phyloP scores from a whole-genome alignment of 35 echinoderm and acorn worm species.

The Antedon bifida region DNA sequence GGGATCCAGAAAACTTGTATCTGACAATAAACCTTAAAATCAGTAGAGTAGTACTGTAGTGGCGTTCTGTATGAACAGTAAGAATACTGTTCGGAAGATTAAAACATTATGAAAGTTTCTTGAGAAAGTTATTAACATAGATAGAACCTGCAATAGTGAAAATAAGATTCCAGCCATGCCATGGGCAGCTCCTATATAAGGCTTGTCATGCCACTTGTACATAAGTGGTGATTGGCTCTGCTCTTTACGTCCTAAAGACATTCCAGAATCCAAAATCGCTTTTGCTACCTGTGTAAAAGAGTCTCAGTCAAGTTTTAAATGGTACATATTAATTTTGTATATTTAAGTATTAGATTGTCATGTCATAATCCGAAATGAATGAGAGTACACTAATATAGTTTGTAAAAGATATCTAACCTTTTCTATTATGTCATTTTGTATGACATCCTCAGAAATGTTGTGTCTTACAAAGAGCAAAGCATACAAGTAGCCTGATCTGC shows the following conservation, averaged over 20 bases:
- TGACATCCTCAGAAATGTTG: slow-evolving; percentile 26
- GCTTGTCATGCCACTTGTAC: slow-evolving; percentile 83
- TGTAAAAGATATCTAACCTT: slow-evolving; percentile 26
- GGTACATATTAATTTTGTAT: too few relatives aligned
- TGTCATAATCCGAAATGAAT: too few relatives aligned
- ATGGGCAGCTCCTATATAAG: slow-evolving; percentile 84
- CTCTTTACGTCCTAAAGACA: slow-evolving; percentile 22
- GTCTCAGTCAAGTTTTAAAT: too few relatives aligned
- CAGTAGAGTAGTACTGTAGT: too few relatives aligned
- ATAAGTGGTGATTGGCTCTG: slow-evolving; percentile 38
- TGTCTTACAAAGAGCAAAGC: slow-evolving; percentile 41
- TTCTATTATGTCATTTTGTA: slow-evolving; percentile 23
- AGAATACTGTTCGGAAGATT: too few relatives aligned
- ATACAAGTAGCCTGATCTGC: slow-evolving; percentile 49
- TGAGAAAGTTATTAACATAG: too few relatives aligned
- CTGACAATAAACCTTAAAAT: too few relatives aligned
- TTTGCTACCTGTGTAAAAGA: slow-evolving; percentile 19
- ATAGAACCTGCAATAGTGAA: slow-evolving; percentile 62
- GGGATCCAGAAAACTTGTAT: too few relatives aligned
- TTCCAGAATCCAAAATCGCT: slow-evolving; percentile 28
- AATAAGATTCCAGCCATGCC: slow-evolving; percentile 67
- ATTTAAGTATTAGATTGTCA: too few relatives aligned
- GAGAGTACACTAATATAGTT: too few relatives aligned
- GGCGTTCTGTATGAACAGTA: too few relatives aligned
- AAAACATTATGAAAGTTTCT: too few relatives aligned